These are phyloP conservation scores for Pterocles orientalis DNA, from an alignment of 2,113 vertebrate species.

Conservation along the genomic window DNA sequence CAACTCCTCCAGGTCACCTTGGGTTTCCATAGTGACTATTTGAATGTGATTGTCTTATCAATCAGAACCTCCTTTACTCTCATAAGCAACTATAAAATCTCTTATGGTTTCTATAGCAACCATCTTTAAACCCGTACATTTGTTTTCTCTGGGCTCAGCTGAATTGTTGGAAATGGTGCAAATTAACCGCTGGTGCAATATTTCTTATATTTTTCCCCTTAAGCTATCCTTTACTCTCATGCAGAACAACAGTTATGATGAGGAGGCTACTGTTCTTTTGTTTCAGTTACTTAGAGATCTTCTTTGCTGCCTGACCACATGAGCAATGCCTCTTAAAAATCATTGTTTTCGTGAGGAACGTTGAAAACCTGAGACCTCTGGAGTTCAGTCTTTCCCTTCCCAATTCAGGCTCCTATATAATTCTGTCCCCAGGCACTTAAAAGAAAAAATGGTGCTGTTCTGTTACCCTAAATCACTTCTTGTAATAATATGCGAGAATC, in stretches of 20 bases:
- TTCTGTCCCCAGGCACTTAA: not conserved
- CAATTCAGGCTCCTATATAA: not conserved
- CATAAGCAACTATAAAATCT: constrained; percentile 41
- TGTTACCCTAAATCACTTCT: not conserved
- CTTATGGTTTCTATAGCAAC: constrained; percentile 74
- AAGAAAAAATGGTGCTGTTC: not conserved
- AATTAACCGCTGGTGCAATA: constrained; percentile 41
- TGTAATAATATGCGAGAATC: not conserved
- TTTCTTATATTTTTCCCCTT: not conserved
- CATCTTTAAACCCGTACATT: constrained; percentile 56
- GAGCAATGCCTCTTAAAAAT: not conserved
- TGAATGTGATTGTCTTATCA: constrained; percentile 73
- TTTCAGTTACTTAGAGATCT: not conserved
- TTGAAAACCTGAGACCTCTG: not conserved
- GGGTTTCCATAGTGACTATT: constrained; percentile 76
- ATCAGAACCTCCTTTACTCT: constrained; percentile 64
- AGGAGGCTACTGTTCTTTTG: not conserved
- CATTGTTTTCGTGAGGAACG: not conserved
- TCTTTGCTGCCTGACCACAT: not conserved
- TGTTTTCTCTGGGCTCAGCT: constrained; percentile 54
- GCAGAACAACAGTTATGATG: not conserved
- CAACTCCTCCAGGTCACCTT: constrained; percentile 34
- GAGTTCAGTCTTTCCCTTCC: not conserved
- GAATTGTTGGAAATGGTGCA: constrained; percentile 31
- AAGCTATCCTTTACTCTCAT: not conserved